Base-by-base conservation (phyloP, 2,888 invertebrate genomes). In the Ecliptopera silaceata region DNA sequence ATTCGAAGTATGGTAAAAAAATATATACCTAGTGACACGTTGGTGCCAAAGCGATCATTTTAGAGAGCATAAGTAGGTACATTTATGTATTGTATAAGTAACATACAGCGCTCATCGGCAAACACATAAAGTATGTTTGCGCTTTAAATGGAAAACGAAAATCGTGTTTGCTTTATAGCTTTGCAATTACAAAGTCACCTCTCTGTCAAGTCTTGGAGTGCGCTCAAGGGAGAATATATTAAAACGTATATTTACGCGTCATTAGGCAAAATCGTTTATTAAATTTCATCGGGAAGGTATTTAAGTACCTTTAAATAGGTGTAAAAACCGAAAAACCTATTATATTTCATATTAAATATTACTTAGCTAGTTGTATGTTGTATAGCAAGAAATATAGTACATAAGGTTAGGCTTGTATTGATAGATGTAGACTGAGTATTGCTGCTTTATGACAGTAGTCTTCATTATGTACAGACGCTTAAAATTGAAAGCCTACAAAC, bases 121-220 rank as follows among this genome's bases (percentile, higher is more conserved):
- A 79, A 80, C 77, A 77, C 45, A 48, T 55, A 56, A 54, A 63
- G 63, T 61, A 56, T 80, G 77, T 81, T 82, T 81, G 69, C 77
- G 69, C 70, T 70, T 67, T 70, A 75, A 75, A 75, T 77, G 78
- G 75, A 71, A 77, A 79, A 75, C 71, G 79, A 77, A 80, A 81
- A 78, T 80, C 75, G 71, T 81, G 80, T 82, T 82, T 79, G 74
- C 77, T 65, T 71, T 78, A 75, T 69, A 75, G 79, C 79, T 80
- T 74, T 70, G 73, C 75, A 80, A 80, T 78, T 76, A 77, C 71
- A 69, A 70, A 77, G 65, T 71, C 70, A 63, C 65, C 66, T 62
- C 63, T 68, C 66, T 66, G 67, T 71, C 64, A 59, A 48, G 49
- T 31, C 22, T 47, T 48, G 43, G 43, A 12, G 29, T 51, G 45